Evolutionary conservation across 2,797 vertebrate species (phyloP), one percentile per base, ranked within the genome.

Genomic region (Sebastes ruberrimus): DNA sequence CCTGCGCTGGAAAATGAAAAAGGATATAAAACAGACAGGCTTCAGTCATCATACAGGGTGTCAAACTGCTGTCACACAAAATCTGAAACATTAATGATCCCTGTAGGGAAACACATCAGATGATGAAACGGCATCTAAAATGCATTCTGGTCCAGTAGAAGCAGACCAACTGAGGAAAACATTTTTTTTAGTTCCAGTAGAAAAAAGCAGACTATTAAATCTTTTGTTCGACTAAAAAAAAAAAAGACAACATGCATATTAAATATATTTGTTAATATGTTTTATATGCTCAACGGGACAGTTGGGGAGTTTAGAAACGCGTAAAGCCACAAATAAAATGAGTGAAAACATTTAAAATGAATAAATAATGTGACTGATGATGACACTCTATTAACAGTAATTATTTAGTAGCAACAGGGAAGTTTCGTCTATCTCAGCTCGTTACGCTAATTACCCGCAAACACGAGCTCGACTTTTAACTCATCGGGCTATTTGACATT

Each of bases 211-310:
- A 46, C 2, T 38, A 38, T 38, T 14, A 78, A 75, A 83, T 52
- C 28, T 61, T 56, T 60, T 32, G 59, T 80, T 56, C 10, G 25
- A 83, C 79, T 62, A 30, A 82, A 65, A 65, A 70, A 61, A 7
- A 14, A 63, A 23, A 64, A 35, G n/a, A 75, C 28, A 49, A 85
- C 92, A 90, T 92, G 91, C 88, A 81, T 85, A 61, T 87, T 90
- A 72, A 83, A 84, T 81, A 80, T 73, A 53, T 67, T 35, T 64
- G 42, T 80, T 78, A 71, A 72, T 61, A 75, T 52, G 67, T 63
- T 83, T 82, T 62, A 68, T 56, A 78, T 73, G 71, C 57, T 80
- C 10, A 23, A 70, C 80, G 38, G 78, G 63, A 84, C 33, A 71
- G 70, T 10, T 30, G 14, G n/a, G 56, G 56, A 55, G 60, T 66